Conservation (phyloP, 2,113 vertebrate genomes). For the Apistogramma diplotaenia region DNA sequence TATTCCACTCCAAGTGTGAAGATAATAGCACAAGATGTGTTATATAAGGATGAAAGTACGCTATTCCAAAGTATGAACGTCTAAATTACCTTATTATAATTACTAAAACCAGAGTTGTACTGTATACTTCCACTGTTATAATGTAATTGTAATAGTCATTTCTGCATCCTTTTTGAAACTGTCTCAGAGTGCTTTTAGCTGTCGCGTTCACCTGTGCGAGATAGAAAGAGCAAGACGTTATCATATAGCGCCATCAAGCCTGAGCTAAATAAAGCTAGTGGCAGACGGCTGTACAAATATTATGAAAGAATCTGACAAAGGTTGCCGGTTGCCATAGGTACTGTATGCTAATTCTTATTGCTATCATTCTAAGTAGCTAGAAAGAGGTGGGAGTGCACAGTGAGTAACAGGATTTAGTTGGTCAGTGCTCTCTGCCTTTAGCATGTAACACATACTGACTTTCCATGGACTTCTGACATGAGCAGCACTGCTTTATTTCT, state of each 20-base stretch:
- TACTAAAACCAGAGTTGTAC: neutral
- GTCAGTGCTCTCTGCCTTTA: slow-evolving; percentile 57
- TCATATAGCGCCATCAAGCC: slow-evolving; percentile 60
- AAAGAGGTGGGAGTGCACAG: slow-evolving; percentile 9
- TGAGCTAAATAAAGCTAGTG: slow-evolving; percentile 69
- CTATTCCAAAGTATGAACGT: neutral
- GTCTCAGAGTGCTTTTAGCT: slow-evolving; percentile 24
- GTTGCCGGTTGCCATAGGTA: slow-evolving; percentile 83
- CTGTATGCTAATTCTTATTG: slow-evolving; percentile 81
- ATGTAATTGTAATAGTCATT: slow-evolving; percentile 1
- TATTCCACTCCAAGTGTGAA: neutral
- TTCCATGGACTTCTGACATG: neutral
- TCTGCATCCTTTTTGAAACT: neutral
- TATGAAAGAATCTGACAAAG: slow-evolving; percentile 79
- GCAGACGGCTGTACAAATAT: slow-evolving; percentile 79
- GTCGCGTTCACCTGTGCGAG: slow-evolving; percentile 36
- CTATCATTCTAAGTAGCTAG: slow-evolving; percentile 61
- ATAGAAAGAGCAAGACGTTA: slow-evolving; percentile 53
- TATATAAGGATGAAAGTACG: neutral
- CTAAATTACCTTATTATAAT: neutral
- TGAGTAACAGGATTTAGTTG: slow-evolving; percentile 54
- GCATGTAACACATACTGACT: slow-evolving; percentile 16
- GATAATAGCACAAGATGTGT: neutral
- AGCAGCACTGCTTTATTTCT: neutral
- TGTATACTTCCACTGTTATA: neutral